Conservation (phyloP, 2,797 vertebrate genomes). For the Oreochromis grahami region DNA sequence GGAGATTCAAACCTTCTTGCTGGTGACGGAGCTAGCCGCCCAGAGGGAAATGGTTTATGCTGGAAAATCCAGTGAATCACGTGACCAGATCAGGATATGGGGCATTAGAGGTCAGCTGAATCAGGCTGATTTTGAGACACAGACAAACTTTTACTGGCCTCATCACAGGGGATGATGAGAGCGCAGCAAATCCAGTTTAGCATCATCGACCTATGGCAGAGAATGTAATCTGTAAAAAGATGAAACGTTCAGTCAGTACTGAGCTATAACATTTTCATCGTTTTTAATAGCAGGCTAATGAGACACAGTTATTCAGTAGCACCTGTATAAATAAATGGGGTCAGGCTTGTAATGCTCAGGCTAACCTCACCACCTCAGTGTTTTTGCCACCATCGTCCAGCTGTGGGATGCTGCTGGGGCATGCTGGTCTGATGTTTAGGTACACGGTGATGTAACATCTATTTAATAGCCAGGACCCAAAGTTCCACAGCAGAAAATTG, state of each 20-base stretch:
- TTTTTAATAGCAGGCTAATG: neutral
- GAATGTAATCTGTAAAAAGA: neutral
- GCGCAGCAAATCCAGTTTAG: neutral
- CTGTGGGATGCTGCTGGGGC: neutral
- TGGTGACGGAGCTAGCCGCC: rapidly evolving
- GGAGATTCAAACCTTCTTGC: neutral
- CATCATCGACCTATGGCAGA: rapidly evolving
- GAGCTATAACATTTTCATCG: rapidly evolving
- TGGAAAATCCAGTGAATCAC: neutral
- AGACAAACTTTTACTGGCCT: neutral
- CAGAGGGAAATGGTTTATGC: neutral
- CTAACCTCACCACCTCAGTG: rapidly evolving
- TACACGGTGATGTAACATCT: neutral
- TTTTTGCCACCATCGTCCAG: rapidly evolving
- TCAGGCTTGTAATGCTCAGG: neutral
- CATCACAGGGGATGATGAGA: rapidly evolving
- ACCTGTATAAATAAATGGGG: neutral
- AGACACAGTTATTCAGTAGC: neutral
- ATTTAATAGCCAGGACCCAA: neutral
- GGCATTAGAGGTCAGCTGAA: neutral
- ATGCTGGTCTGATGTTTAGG: neutral
- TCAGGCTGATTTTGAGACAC: neutral
- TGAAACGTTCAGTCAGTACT: neutral
- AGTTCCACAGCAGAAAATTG: neutral
- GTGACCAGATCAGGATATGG: rapidly evolving